phyloP scores from a whole-genome alignment of 2,797 vertebrate genomes.

The Simalia tracyae region DNA sequence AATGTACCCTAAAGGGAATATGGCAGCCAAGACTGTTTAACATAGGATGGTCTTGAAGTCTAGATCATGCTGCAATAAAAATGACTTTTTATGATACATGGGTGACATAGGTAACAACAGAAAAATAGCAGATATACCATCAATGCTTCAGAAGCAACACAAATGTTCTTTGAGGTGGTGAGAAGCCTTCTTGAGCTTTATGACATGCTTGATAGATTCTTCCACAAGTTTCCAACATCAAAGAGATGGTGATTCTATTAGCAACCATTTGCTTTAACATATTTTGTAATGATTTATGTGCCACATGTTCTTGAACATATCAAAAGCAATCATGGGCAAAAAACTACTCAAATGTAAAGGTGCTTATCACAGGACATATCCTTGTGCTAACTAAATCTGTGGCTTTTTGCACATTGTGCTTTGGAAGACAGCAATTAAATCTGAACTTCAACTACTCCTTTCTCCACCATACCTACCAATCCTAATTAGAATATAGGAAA shows the following conservation, averaged over 20 bases:
- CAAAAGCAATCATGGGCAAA: constrained; percentile 68
- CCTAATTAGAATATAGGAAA: constrained; percentile 25
- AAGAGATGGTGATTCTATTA: constrained; percentile 79
- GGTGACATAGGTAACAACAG: constrained; percentile 55
- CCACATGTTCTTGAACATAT: constrained; percentile 73
- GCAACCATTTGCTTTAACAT: constrained; percentile 77
- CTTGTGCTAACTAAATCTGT: constrained; percentile 55
- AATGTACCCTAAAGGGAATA: constrained; percentile 33
- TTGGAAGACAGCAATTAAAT: constrained; percentile 41
- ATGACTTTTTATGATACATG: constrained; percentile 53
- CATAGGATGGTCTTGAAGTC: constrained; percentile 51
- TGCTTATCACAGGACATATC: constrained; percentile 50
- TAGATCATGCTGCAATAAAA: constrained; percentile 55
- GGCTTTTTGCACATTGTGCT: constrained; percentile 55
- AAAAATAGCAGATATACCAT: constrained; percentile 62
- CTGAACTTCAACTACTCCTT: constrained; percentile 38
- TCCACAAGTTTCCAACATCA: constrained; percentile 67
- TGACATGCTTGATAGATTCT: constrained; percentile 66
- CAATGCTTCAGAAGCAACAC: constrained; percentile 64
- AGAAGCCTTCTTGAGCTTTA: constrained; percentile 57
- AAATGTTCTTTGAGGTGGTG: constrained; percentile 56
- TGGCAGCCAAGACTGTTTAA: neutral
- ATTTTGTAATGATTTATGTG: constrained; percentile 76
- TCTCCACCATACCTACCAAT: constrained; percentile 8
- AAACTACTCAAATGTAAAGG: constrained; percentile 74